These are phyloP conservation scores for Xylota segnis DNA, from an alignment of 2,888 invertebrate genomes.

Conservation along the genomic window DNA sequence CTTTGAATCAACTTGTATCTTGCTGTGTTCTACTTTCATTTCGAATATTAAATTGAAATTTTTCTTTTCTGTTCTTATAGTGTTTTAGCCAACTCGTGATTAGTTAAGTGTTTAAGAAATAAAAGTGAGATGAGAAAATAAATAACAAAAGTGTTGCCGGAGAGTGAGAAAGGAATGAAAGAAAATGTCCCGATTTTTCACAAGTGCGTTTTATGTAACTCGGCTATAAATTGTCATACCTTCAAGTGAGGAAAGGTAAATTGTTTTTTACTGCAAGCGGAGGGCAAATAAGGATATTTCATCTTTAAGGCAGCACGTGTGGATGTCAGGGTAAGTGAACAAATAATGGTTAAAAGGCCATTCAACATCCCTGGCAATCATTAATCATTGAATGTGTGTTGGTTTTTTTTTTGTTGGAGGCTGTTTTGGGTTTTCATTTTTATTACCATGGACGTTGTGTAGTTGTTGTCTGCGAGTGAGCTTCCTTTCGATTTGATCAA, in stretches of 20 bases:
- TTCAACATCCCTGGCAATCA: background rate
- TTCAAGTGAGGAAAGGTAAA: background rate
- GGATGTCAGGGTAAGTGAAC: slow-evolving; percentile 18
- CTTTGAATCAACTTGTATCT: slow-evolving; percentile 23
- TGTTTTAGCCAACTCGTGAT: slow-evolving; percentile 9
- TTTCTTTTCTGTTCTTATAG: background rate
- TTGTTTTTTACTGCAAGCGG: background rate
- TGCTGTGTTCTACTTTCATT: slow-evolving; percentile 8
- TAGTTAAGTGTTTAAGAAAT: background rate
- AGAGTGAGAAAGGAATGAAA: too few species aligned
- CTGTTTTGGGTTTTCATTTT: background rate
- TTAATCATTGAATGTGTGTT: slow-evolving; percentile 6
- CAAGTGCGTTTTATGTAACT: slow-evolving; percentile 25
- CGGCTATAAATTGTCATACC: slow-evolving; percentile 4
- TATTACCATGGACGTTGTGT: background rate
- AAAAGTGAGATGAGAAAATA: slow-evolving; percentile 3
- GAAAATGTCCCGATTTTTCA: background rate
- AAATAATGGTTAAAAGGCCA: background rate
- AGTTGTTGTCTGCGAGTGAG: background rate
- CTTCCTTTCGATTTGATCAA: background rate
- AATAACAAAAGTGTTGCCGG: background rate
- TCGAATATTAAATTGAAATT: background rate
- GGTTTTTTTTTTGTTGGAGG: background rate
- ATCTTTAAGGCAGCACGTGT: slow-evolving; percentile 25
- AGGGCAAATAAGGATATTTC: slow-evolving; percentile 9